These are phyloP conservation scores for Tyrannus savana DNA, from an alignment of 2,113 vertebrate genomes.

Conservation along the genomic window DNA sequence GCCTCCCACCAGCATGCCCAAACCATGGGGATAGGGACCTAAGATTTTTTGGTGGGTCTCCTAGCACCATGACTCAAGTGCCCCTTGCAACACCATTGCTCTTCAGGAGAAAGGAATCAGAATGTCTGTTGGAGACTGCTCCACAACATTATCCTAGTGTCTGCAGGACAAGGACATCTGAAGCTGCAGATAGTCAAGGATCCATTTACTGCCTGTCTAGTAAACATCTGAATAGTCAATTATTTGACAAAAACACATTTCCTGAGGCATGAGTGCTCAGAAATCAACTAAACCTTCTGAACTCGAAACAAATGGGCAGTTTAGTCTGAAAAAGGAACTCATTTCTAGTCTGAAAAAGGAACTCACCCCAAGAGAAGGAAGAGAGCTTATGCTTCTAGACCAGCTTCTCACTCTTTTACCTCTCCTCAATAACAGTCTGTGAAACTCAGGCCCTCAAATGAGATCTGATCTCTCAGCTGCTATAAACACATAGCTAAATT, in stretches of 20 bases:
- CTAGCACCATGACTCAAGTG: neutral
- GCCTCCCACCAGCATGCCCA: neutral
- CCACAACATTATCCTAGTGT: rapidly evolving
- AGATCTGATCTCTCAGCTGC: neutral
- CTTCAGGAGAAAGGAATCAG: neutral
- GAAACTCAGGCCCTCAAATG: neutral
- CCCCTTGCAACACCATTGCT: neutral
- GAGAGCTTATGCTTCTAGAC: neutral
- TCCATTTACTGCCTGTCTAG: neutral
- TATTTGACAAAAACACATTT: neutral
- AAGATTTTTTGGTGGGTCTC: neutral
- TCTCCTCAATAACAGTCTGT: neutral
- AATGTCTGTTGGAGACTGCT: rapidly evolving
- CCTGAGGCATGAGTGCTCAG: neutral
- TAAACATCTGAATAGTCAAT: neutral
- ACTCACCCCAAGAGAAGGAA: neutral
- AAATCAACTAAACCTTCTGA: neutral
- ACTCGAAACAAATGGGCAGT: neutral
- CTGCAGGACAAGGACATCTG: neutral
- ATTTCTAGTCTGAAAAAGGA: neutral
- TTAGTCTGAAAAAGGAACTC: neutral
- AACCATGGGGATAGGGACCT: neutral
- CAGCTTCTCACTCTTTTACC: neutral
- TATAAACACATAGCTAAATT: neutral
- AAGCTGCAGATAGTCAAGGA: neutral